Evolutionary conservation across 2,888 invertebrate species (phyloP).

Genomic region (Chelonus formosanus): DNA sequence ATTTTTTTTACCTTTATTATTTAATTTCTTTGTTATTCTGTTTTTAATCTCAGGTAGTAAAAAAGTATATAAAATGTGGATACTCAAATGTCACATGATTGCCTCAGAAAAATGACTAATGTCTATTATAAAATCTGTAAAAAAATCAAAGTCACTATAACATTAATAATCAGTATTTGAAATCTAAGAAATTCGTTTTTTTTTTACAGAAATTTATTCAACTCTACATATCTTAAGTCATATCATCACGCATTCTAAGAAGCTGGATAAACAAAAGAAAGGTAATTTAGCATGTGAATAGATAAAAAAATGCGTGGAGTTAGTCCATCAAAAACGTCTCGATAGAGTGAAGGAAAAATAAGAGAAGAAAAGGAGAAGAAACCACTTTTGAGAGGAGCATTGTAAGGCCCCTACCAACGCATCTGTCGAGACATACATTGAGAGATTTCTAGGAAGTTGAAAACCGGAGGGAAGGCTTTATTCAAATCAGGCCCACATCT

Average conservation of each 20-base stretch:
- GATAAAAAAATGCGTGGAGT: neutral
- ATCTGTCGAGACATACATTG: conserved; percentile 34
- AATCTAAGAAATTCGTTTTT: neutral
- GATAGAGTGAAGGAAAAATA: neutral
- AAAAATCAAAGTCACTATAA: neutral
- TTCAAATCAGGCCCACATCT: conserved; percentile 34
- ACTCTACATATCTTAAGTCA: neutral
- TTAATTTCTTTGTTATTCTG: too few relatives aligned
- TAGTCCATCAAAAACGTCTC: conserved; percentile 5
- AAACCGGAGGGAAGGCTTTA: conserved; percentile 34
- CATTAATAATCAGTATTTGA: neutral
- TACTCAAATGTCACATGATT: too few relatives aligned
- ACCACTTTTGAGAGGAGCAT: conserved; percentile 20
- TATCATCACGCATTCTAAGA: conserved; percentile 13
- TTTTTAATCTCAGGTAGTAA: too few relatives aligned
- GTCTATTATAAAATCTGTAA: neutral
- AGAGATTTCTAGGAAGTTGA: conserved; percentile 33
- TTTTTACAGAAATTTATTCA: neutral
- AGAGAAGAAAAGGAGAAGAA: conserved; percentile 12
- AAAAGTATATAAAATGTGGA: too few relatives aligned
- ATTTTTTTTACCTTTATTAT: too few relatives aligned
- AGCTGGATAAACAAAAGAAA: conserved; percentile 21
- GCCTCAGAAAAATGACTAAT: too few relatives aligned
- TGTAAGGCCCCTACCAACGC: conserved; percentile 25
- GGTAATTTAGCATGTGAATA: conserved; percentile 24